phyloP scores from a whole-genome alignment of 2,888 invertebrate genomes.

The Nymphalis c-album region DNA sequence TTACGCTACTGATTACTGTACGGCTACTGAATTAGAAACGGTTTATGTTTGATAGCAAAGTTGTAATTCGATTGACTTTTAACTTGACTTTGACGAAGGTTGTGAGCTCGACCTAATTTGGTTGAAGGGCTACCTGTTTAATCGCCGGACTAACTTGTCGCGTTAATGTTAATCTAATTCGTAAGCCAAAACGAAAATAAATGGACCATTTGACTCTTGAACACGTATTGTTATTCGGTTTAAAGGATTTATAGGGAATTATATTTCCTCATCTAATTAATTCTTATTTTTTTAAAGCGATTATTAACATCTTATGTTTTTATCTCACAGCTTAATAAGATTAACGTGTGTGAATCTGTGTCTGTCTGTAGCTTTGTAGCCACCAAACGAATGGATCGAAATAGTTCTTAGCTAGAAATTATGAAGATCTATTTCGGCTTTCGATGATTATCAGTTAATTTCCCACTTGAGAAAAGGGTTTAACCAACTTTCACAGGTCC shows the following conservation, averaged over 20 bases:
- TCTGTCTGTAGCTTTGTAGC: no score
- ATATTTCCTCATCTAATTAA: slow-evolving; percentile 8
- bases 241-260: slow-evolving; percentile 18
- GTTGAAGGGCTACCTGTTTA: slow-evolving; percentile 38
- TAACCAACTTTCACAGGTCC: no score
- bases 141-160: slow-evolving; percentile 38
- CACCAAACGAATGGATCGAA: no score
- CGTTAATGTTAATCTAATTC: slow-evolving; percentile 36
- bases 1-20: no score
- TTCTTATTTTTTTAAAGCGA: no score
- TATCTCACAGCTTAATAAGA: no score
- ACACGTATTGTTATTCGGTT: slow-evolving; percentile 25
- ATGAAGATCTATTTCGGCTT: no score
- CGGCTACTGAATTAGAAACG: background rate
- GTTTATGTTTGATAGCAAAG: slow-evolving; percentile 11
- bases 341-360: no score
- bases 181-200: slow-evolving; percentile 34
- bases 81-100: slow-evolving; percentile 42
- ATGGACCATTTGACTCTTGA: slow-evolving; percentile 25
- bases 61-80: slow-evolving; percentile 40
- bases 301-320: no score
- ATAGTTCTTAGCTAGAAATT: no score
- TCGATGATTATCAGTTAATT: no score
- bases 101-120: slow-evolving; percentile 38
- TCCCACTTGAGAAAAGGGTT: no score